Percentiles rank a stretch among this genome's conserved stretches.
Evolutionary conservation across 2,888 invertebrate species (phyloP).

Genomic region (Hirtodrosophila trivittata): DNA sequence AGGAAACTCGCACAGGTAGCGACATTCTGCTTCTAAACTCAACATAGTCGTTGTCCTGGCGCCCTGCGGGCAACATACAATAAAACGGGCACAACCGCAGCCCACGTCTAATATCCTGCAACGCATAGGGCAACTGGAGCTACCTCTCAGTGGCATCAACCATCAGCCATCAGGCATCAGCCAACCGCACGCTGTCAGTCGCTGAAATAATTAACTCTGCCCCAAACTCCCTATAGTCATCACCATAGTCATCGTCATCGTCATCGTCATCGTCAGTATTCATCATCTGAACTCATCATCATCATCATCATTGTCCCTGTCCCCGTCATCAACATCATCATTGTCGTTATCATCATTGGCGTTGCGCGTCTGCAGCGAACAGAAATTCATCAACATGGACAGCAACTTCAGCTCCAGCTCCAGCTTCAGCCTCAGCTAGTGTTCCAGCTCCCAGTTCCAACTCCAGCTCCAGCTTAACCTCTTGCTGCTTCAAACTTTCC

Average conservation of each 20-base stretch:
- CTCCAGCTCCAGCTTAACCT: constrained; percentile 7
- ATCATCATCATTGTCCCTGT: constrained; percentile 16
- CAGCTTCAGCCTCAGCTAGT: constrained; percentile 9
- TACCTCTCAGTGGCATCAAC: constrained; percentile 19
- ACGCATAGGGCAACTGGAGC: constrained; percentile 41
- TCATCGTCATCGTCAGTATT: constrained; percentile 20
- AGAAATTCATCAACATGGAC: constrained; percentile 59
- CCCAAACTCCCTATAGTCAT: constrained; percentile 18
- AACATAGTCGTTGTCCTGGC: constrained; percentile 11
- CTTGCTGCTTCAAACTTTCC: constrained; percentile 13
- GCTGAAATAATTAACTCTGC: constrained; percentile 70
- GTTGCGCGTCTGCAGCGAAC: constrained; percentile 52
- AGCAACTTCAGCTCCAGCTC: constrained; percentile 21
- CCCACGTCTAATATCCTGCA: constrained; percentile 66
- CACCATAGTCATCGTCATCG: constrained; percentile 7
- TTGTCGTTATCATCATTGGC: constrained; percentile 15
- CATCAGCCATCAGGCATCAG: constrained; percentile 27
- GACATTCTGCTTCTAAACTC: constrained; percentile 13
- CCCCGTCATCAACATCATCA: constrained; percentile 13
- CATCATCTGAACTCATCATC: constrained; percentile 16
- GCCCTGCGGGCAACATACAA: constrained; percentile 27
- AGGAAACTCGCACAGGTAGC: constrained; percentile 38
- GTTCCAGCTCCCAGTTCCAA: background rate
- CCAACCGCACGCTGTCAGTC: constrained; percentile 43
- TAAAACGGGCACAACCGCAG: constrained; percentile 1